Evolutionary conservation across 2,797 vertebrate genomes (phyloP), one percentile per base, ranked within the genome.

Genomic region (Falco concolor): DNA sequence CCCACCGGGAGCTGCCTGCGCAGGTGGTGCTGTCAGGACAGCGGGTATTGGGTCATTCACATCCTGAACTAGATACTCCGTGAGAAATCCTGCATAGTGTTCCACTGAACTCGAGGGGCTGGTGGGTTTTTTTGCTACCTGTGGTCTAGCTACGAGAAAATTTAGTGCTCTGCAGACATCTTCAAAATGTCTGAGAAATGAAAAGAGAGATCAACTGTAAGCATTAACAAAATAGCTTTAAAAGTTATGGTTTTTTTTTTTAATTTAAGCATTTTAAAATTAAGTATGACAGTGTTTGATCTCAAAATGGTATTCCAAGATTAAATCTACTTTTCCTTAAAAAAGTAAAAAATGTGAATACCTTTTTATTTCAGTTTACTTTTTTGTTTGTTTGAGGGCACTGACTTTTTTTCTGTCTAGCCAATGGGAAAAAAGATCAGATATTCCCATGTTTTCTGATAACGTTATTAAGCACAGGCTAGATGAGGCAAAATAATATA

Each of bases 21-120:
- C 0, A 3, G 21, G 2, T 13, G 42, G 4, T 6, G 2, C 40
- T 18, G 1, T 6, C 63, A 60, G 72, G 15, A 11, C 0, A 34
- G 15, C 0, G 2, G 32, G 44, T 2, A 9, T 12, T 11, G 19
- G 20, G 23, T 60, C 42, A 6, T 52, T 40, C 42, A 68, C 2
- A 0, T 38, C 21, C 38, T 72, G 72, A 84, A 56, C 50, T 23
- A 80, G 50, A 45, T 73, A 52, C 17, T 18, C 38, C 6, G 0
- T 27, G 18, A 84, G 40, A 74, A 87, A 78, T 14, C 42, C n/a
- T 81, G 36, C 60, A 42, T 52, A 13, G 7, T 23, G 40, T 60
- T 61, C 50, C 28, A 11, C 24, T 59, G 52, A 84, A 61, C 12
- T 16, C 30, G 36, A 18, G 11, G 9, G 27, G 7, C 42, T 44